These are phyloP conservation scores for Bursaphelenchus mucronatus DNA, from an alignment of 1,140 invertebrate genomes.

Conservation along the genomic window DNA sequence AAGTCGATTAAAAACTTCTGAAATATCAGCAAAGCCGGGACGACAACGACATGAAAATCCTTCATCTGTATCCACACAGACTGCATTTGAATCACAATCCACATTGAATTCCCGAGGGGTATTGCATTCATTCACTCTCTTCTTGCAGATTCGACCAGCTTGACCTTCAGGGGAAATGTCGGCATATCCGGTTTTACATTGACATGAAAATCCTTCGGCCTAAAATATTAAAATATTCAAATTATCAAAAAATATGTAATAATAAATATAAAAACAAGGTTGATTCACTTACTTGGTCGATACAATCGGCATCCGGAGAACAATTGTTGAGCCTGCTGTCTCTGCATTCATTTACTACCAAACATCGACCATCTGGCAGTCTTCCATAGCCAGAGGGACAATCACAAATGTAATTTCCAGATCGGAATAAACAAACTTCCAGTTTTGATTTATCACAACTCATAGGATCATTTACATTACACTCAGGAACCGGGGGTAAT, in stretches of 20 bases:
- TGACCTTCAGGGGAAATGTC: conserved; percentile 48
- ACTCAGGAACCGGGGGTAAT: conserved; percentile 54
- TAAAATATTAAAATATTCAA: conserved; percentile 18
- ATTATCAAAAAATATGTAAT: conserved; percentile 10
- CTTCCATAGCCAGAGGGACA: conserved; percentile 55
- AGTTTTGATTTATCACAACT: conserved; percentile 53
- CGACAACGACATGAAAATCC: conserved; percentile 49
- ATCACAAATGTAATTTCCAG: conserved; percentile 54
- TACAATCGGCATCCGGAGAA: conserved; percentile 52
- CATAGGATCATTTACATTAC: conserved; percentile 60
- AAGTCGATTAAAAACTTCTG: conserved; percentile 54
- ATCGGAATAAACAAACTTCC: conserved; percentile 58
- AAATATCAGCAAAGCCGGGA: conserved; percentile 61
- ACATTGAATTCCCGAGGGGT: conserved; percentile 44
- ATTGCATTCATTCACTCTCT: conserved; percentile 54
- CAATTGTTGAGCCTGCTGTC: conserved; percentile 52
- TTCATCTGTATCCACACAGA: conserved; percentile 60
- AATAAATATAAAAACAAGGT: conserved; percentile 4
- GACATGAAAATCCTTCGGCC: conserved; percentile 56
- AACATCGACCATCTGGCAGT: conserved; percentile 57
- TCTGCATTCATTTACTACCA: conserved; percentile 57
- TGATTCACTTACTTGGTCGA: conserved; percentile 42
- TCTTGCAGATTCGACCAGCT: conserved; percentile 48
- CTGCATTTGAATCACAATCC: conserved; percentile 55
- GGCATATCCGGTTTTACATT: conserved; percentile 53